Base-by-base conservation (phyloP, 2,113 vertebrate species). In the Dipodomys ordii region DNA sequence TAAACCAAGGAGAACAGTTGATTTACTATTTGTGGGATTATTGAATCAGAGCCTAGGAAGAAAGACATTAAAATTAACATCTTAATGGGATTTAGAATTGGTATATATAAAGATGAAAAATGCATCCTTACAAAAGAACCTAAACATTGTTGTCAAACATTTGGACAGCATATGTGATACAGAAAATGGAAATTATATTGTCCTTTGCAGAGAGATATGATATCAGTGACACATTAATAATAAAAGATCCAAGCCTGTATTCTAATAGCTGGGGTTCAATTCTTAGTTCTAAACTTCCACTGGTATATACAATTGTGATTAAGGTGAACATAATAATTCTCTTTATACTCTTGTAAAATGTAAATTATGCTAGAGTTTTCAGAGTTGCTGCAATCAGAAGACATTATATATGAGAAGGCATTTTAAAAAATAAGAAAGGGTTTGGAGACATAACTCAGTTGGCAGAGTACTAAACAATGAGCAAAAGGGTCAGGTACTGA, bases 41-140 rank as follows among this genome's bases (percentile, higher is more conserved):
- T 16, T 79, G 65, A 91, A 88, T 90, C 85, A 80, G 79, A 77
- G 44, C 1, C 72, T 91, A 77, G 22, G 12, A 57, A 83, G 44
- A 60, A 62, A 25, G 53, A 49, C 2, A 87, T 68, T 91, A 86
- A 91, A 82, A 92, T 64, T 62, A 64, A 68, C 83, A 88, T 2
- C 49, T 64, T 81, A 88, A 57, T 57, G 32, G 20, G 28, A 57
- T 78, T 93, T 94, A 46, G 82, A 81, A 83, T 92, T 73, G 46
- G 5, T 60, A n/a, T 94, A 35, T 62, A 57, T 25, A 32, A 84
- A 10, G 22, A 69, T 83, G 60, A 65, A 6, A 85, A 22, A 32
- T 88, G 19, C 12, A 8, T 92, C 57, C 30, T 82, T 30, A 81
- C 3, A 25, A 83, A 83, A 82, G 28, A 73, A 62, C 23, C 7